A percentile compares a stretch with the other conserved stretches of the same genome.
Conservation (phyloP, 1,140 invertebrate species). For the Lycorma delicatula region DNA sequence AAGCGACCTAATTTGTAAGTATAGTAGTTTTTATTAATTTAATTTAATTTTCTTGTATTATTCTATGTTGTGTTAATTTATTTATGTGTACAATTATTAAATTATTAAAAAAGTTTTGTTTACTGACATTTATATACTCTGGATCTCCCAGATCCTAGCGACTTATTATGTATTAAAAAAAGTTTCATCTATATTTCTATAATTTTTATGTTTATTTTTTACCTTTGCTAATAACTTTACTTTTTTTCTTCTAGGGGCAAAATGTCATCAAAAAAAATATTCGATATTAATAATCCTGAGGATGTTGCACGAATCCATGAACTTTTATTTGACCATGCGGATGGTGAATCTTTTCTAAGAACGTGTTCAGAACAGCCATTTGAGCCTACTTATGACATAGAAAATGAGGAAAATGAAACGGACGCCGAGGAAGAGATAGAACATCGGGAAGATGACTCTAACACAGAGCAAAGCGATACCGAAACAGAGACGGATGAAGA, state of each 20-base stretch:
- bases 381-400: slow-evolving; percentile 12
- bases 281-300: slow-evolving; percentile 19
- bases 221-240: too few relatives aligned
- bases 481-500: slow-evolving; percentile 13
- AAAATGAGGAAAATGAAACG: slow-evolving; percentile 13
- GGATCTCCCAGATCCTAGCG: too few relatives aligned
- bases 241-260: slow-evolving; percentile 8
- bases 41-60: too few relatives aligned
- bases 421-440: slow-evolving; percentile 18
- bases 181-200: too few relatives aligned
- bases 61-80: too few relatives aligned
- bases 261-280: slow-evolving; percentile 16
- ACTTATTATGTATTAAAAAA: too few relatives aligned
- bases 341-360: slow-evolving; percentile 11
- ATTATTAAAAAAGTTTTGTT: too few relatives aligned
- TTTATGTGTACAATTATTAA: too few relatives aligned
- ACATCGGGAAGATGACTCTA: slow-evolving; percentile 15
- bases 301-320: slow-evolving; percentile 16
- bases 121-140: too few relatives aligned
- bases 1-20: too few relatives aligned
- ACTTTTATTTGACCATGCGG: slow-evolving; percentile 18
- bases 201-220: too few relatives aligned
- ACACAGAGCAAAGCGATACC: slow-evolving; percentile 17
- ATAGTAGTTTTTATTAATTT: too few relatives aligned
- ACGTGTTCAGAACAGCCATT: slow-evolving; percentile 10